phyloP scores from a whole-genome alignment of 2,888 invertebrate species.

The Nomada flava region DNA sequence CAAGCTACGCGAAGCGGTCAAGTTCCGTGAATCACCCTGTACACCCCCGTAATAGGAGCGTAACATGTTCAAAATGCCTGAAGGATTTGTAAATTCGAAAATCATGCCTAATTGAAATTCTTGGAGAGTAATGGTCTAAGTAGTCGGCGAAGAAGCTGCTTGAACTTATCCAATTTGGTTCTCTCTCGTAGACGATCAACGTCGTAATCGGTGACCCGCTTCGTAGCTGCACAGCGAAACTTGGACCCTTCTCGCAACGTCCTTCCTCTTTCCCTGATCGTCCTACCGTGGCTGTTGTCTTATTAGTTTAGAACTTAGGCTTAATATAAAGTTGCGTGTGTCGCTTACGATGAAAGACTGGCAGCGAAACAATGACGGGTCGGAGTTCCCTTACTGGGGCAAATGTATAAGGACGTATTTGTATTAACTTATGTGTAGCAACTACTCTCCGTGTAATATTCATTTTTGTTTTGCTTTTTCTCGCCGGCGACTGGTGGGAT shows the following conservation, averaged over 20 bases:
- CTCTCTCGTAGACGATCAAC: slow-evolving; percentile 78
- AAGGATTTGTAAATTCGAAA: slow-evolving; percentile 48
- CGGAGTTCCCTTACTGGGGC: slow-evolving; percentile 23
- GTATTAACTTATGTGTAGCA: too few relatives aligned
- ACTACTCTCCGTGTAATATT: too few relatives aligned
- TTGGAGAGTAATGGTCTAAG: slow-evolving; percentile 58
- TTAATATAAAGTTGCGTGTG: slow-evolving; percentile 70
- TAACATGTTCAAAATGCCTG: background rate
- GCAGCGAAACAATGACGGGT: slow-evolving; percentile 39
- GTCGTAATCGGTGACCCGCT: slow-evolving; percentile 81
- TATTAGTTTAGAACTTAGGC: slow-evolving; percentile 82
- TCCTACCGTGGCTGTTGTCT: slow-evolving; percentile 72
- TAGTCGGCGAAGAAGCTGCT: slow-evolving; percentile 72
- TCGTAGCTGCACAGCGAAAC: slow-evolving; percentile 69
- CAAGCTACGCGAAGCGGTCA: too few relatives aligned
- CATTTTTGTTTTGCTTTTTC: too few relatives aligned
- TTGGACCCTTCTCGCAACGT: slow-evolving; percentile 67
- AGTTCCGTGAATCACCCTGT: too few relatives aligned
- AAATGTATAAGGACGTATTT: background rate
- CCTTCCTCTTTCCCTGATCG: slow-evolving; percentile 60
- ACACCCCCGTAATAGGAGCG: background rate
- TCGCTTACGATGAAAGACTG: slow-evolving; percentile 65
- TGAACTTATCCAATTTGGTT: slow-evolving; percentile 80
- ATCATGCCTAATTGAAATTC: slow-evolving; percentile 55
- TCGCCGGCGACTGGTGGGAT: too few relatives aligned